Percentiles rank a stretch among this genome's conserved stretches.
Conservation (phyloP, 2,888 invertebrate species). For the Xestia rhomboidea region DNA sequence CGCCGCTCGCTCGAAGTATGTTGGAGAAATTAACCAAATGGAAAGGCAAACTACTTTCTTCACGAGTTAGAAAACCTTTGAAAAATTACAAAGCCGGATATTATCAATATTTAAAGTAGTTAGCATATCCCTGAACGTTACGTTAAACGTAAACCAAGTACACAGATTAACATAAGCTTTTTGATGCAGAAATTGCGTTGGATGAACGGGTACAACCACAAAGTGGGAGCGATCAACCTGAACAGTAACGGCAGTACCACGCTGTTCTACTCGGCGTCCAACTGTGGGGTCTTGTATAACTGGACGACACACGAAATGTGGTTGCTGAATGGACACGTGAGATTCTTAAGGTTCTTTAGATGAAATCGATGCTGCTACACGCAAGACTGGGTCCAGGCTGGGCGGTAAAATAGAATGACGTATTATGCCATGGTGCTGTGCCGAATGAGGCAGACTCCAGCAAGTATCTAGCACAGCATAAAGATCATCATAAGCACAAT, state of each 20-base stretch:
- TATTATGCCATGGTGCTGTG: neutral
- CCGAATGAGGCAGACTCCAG: neutral
- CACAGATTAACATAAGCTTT: neutral
- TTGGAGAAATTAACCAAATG: neutral
- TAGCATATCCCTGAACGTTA: neutral
- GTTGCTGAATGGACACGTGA: constrained; percentile 93
- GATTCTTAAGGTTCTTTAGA: constrained; percentile 61
- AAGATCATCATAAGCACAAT: neutral
- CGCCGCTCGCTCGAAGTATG: neutral
- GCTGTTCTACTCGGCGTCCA: constrained; percentile 92
- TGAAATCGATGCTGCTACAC: neutral
- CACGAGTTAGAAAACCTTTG: neutral
- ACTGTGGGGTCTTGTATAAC: constrained; percentile 92
- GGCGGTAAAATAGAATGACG: neutral
- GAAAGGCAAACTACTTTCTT: neutral
- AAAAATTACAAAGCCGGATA: neutral
- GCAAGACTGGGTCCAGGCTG: too few relatives aligned
- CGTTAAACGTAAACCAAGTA: neutral
- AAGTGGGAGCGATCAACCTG: constrained; percentile 91
- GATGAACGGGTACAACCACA: constrained; percentile 92
- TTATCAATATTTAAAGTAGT: neutral
- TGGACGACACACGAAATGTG: constrained; percentile 91
- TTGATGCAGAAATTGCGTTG: constrained; percentile 89
- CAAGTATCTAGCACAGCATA: neutral
- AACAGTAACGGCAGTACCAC: constrained; percentile 87